Percentiles rank a stretch among this genome's conserved stretches.
These are phyloP conservation scores for Zaprionus nigranus DNA, from an alignment of 1,140 invertebrate species.

Conservation along the genomic window DNA sequence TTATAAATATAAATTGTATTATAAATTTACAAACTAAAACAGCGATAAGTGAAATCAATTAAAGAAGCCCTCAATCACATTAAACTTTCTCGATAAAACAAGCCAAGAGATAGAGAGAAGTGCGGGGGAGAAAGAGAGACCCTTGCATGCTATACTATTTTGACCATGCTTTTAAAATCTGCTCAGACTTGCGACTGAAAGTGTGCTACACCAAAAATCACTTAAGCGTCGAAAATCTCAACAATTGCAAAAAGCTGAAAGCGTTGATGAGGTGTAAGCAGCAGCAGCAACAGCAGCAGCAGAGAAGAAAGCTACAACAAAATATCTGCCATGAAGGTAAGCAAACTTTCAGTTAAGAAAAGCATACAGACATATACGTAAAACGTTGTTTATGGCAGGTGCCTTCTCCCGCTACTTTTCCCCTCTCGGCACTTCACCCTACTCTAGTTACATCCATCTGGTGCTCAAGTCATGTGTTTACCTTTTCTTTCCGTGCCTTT, in stretches of 20 bases:
- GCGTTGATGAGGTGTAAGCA: conserved; percentile 62
- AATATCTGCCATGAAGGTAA: conserved; percentile 58
- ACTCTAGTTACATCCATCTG: background rate
- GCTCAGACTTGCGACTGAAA: conserved; percentile 57
- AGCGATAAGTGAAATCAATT: background rate
- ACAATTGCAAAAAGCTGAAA: conserved; percentile 47
- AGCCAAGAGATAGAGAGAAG: background rate
- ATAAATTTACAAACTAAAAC: background rate
- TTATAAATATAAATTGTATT: background rate
- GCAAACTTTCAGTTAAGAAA: conserved; percentile 66
- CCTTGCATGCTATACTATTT: conserved; percentile 31
- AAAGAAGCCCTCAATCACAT: background rate
- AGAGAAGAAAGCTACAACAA: conserved; percentile 11
- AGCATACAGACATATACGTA: conserved; percentile 45
- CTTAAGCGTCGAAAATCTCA: conserved; percentile 70
- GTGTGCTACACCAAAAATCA: conserved; percentile 74
- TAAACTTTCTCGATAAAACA: background rate
- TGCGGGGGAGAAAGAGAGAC: background rate
- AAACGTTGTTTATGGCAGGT: conserved; percentile 55
- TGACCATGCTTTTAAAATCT: conserved; percentile 58
- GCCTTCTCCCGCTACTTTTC: background rate
- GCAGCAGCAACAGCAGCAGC: conserved; percentile 7
- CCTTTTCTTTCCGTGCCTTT: background rate
- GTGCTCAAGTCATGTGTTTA: background rate
- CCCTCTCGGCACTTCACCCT: too few relatives aligned